These are phyloP conservation scores for Lates calcarifer DNA, from an alignment of 2,113 vertebrate genomes.

Conservation along the genomic window DNA sequence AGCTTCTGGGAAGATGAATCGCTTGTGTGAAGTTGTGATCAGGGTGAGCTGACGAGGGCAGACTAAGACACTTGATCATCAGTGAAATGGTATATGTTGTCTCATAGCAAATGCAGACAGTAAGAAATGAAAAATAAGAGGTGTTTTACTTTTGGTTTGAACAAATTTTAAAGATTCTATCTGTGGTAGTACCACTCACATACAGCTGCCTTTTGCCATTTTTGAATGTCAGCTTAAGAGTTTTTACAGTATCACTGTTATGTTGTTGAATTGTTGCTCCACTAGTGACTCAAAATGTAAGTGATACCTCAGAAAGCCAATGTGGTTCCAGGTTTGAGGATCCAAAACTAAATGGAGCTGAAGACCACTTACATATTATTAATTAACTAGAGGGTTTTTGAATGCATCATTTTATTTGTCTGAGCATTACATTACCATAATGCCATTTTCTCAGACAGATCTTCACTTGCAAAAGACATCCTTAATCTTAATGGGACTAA, in stretches of 20 bases:
- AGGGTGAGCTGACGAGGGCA: conserved; percentile 27
- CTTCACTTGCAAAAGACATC: neutral
- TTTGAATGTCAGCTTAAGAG: neutral
- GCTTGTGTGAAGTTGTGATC: conserved; percentile 62
- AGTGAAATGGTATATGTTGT: conserved; percentile 1
- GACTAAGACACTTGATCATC: conserved; percentile 28
- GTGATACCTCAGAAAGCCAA: neutral
- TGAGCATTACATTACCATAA: neutral
- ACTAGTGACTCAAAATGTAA: neutral
- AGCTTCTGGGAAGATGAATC: conserved; percentile 47
- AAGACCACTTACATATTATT: neutral
- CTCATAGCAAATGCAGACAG: neutral
- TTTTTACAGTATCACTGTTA: conserved; percentile 11
- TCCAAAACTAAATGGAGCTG: neutral
- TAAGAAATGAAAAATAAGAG: neutral
- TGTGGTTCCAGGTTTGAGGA: neutral
- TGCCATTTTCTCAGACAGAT: neutral
- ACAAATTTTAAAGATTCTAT: neutral
- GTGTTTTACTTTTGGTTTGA: neutral
- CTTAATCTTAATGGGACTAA: conserved; percentile 57
- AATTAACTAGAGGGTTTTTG: neutral
- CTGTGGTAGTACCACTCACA: neutral
- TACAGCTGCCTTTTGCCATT: neutral
- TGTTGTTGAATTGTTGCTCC: conserved; percentile 43
- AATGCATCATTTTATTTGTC: neutral